A percentile compares a stretch with the other conserved stretches of the same genome.
Conservation (phyloP, 2,113 vertebrate genomes). For the Protobothrops flavoviridis region DNA sequence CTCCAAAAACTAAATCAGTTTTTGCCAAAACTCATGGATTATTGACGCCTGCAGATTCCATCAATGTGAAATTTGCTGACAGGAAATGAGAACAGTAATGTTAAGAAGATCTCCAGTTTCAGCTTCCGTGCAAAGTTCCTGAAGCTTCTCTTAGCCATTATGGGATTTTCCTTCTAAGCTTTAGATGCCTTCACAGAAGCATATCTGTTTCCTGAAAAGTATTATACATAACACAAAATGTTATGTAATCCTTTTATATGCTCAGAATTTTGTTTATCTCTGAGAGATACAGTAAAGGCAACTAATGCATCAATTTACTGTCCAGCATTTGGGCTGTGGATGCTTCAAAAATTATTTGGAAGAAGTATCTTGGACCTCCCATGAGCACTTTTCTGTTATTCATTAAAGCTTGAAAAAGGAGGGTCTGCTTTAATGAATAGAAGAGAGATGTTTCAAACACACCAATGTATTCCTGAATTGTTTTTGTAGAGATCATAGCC, state of each 20-base stretch:
- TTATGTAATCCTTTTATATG: constrained; percentile 20
- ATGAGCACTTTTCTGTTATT: background rate
- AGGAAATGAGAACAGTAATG: constrained; percentile 61
- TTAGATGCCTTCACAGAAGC: constrained; percentile 17
- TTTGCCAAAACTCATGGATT: constrained; percentile 86
- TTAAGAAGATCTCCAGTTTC: constrained; percentile 21
- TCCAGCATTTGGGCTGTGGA: background rate
- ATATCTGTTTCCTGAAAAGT: constrained; percentile 22
- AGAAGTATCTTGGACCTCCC: background rate
- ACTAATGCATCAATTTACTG: constrained; percentile 5
- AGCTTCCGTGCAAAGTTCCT: constrained; percentile 16
- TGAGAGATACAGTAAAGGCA: constrained; percentile 10
- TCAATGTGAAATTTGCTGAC: constrained; percentile 81
- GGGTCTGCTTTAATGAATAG: background rate
- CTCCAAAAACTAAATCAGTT: constrained; percentile 73
- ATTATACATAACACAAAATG: background rate
- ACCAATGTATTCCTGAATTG: background rate
- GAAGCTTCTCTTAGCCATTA: background rate
- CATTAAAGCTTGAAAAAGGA: background rate
- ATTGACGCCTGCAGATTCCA: constrained; percentile 76
- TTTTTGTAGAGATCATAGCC: background rate
- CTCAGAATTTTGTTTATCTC: constrained; percentile 21
- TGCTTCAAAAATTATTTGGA: background rate
- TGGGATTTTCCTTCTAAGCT: constrained; percentile 4
- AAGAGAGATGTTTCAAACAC: background rate